Percentiles rank a stretch among this genome's conserved stretches.
These are phyloP conservation scores for Tychaedon coryphoeus DNA, from an alignment of 2,113 vertebrate species.

Conservation along the genomic window DNA sequence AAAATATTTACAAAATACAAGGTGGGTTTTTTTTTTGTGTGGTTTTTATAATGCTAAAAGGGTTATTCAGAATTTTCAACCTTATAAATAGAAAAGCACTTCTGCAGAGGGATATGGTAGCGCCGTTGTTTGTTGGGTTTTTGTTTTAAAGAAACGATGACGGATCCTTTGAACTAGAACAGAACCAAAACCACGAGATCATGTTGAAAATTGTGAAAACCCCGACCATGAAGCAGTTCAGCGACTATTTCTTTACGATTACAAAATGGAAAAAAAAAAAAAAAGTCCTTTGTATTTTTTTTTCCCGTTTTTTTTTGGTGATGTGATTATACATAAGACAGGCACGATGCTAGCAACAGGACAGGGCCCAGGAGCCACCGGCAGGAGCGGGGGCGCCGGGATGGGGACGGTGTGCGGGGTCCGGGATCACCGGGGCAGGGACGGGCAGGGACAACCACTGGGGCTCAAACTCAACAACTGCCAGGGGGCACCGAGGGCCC, in stretches of 20 bases:
- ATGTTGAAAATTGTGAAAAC: slow-evolving; percentile 82
- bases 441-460: not conserved
- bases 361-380: slow-evolving; percentile 55
- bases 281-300: slow-evolving; percentile 11
- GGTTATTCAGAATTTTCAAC: slow-evolving; percentile 83
- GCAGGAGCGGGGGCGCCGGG: not conserved
- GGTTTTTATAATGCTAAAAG: slow-evolving; percentile 81
- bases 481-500: not conserved
- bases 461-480: not conserved
- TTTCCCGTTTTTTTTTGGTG: slow-evolving; percentile 55
- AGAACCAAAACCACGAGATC: slow-evolving; percentile 72
- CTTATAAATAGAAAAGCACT: slow-evolving; percentile 84
- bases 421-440: not conserved
- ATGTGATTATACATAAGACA: slow-evolving; percentile 74
- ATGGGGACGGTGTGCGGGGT: not conserved
- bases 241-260: slow-evolving; percentile 80
- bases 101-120: slow-evolving; percentile 78
- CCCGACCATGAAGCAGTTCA: slow-evolving; percentile 81
- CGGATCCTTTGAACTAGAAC: slow-evolving; percentile 71
- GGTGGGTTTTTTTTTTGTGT: slow-evolving; percentile 39
- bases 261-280: slow-evolving; percentile 74
- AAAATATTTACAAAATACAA: slow-evolving; percentile 89
- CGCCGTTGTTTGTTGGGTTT: slow-evolving; percentile 7
- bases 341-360: slow-evolving; percentile 68
- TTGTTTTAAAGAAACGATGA: slow-evolving; percentile 73